Conservation (phyloP, 2,797 vertebrate species). For the Alauda arvensis region DNA sequence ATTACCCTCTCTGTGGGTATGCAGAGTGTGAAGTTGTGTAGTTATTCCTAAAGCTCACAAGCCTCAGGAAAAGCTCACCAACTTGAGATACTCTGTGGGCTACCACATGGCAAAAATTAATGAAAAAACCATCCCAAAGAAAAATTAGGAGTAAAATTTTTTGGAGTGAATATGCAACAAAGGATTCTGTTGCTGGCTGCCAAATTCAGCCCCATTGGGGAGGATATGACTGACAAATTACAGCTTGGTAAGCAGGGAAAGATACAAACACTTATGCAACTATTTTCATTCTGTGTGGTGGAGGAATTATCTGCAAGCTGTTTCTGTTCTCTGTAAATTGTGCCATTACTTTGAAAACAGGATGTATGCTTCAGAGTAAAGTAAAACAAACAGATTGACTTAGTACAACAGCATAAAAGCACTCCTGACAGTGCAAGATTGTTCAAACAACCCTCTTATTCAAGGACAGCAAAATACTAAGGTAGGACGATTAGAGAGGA, state of each 20-base stretch:
- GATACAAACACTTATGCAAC: background rate
- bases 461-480: background rate
- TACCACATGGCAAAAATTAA: background rate
- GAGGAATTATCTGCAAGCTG: background rate
- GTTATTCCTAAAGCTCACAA: background rate
- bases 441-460: background rate
- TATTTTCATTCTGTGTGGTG: background rate
- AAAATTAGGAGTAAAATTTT: background rate
- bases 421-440: background rate
- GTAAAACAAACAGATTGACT: background rate
- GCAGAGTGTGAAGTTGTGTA: background rate
- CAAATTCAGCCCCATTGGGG: background rate
- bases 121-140: background rate
- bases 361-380: conserved; percentile 7
- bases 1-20: background rate
- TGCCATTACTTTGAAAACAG: conserved; percentile 17
- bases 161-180: background rate
- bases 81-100: background rate
- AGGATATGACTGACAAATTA: background rate
- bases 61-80: background rate
- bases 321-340: background rate
- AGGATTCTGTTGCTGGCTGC: background rate
- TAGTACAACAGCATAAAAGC: background rate
- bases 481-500: background rate
- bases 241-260: background rate